A percentile compares a stretch with the other conserved stretches of the same genome.
phyloP scores from a whole-genome alignment of 2,888 invertebrate genomes.

The Chalcosyrphus nemorum region DNA sequence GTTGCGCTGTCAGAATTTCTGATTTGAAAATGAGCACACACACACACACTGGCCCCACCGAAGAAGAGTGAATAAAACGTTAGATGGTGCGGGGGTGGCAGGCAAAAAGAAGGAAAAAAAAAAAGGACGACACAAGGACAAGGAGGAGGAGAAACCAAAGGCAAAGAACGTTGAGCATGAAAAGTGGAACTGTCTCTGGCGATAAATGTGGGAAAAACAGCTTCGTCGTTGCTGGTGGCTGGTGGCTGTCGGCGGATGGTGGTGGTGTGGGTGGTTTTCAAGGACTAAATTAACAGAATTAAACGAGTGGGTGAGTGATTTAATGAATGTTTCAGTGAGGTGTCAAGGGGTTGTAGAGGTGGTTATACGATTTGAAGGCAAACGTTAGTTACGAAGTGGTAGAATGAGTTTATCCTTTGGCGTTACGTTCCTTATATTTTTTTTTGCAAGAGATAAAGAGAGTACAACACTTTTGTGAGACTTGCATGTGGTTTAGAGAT shows the following conservation, averaged over 20 bases:
- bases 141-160: background rate
- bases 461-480: background rate
- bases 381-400: constrained; percentile 13
- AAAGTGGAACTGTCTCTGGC: constrained; percentile 69
- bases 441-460: background rate
- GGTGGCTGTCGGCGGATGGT: background rate
- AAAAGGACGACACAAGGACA: no score
- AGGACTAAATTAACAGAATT: constrained; percentile 73
- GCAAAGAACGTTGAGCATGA: constrained; percentile 38
- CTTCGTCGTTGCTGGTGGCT: constrained; percentile 32
- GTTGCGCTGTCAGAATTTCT: constrained; percentile 72
- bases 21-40: constrained; percentile 70
- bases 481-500: background rate
- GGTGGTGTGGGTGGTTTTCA: constrained; percentile 30
- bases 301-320: constrained; percentile 73
- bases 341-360: constrained; percentile 34
- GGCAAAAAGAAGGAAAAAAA: no score
- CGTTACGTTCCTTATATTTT: background rate
- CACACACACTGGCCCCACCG: constrained; percentile 8
- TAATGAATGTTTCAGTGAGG: constrained; percentile 69
- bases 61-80: constrained; percentile 53
- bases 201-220: constrained; percentile 72
- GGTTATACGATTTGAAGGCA: constrained; percentile 9
- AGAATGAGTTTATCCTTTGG: background rate
- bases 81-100: background rate